phyloP scores from a whole-genome alignment of 2,113 vertebrate genomes.

The Brachyistius frenatus region DNA sequence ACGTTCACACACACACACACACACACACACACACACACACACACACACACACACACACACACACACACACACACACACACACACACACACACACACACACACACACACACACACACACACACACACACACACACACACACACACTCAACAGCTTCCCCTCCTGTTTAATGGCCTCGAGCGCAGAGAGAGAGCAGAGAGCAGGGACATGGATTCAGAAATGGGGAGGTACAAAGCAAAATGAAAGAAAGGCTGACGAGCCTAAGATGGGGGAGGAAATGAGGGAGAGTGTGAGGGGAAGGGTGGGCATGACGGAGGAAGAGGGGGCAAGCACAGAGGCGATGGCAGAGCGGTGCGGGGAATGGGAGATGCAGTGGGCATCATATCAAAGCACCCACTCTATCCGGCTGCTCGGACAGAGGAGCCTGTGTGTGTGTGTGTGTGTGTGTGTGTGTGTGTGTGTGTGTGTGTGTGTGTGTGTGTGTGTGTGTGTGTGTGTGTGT shows the following conservation, averaged over 20 bases:
- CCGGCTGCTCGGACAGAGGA: slow-evolving; percentile 75
- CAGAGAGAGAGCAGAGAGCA: slow-evolving; percentile 21
- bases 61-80: slow-evolving; percentile 14
- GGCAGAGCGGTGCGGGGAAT: slow-evolving; percentile 64
- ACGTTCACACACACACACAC: slow-evolving; percentile 7
- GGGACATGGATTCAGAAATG: slow-evolving; percentile 41
- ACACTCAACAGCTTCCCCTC: slow-evolving; percentile 11
- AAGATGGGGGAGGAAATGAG: slow-evolving; percentile 54
- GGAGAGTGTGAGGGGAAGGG: slow-evolving; percentile 42
- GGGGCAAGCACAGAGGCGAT: slow-evolving; percentile 38
- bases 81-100: neutral
- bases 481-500: slow-evolving; percentile 13
- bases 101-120: neutral
- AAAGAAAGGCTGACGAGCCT: slow-evolving; percentile 57
- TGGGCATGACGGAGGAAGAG: slow-evolving; percentile 50
- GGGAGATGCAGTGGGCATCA: slow-evolving; percentile 74
- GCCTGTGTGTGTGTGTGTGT: slow-evolving; percentile 66
- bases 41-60: slow-evolving; percentile 12
- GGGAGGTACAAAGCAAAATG: slow-evolving; percentile 58
- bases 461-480: slow-evolving; percentile 36
- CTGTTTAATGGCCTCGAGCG: slow-evolving; percentile 43
- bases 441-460: slow-evolving; percentile 54
- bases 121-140: slow-evolving; percentile 13
- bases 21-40: slow-evolving; percentile 8
- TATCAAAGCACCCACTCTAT: slow-evolving; percentile 80